Evolutionary conservation across 1,140 invertebrate genomes (phyloP).

Genomic region (Oncopeltus fasciatus): DNA sequence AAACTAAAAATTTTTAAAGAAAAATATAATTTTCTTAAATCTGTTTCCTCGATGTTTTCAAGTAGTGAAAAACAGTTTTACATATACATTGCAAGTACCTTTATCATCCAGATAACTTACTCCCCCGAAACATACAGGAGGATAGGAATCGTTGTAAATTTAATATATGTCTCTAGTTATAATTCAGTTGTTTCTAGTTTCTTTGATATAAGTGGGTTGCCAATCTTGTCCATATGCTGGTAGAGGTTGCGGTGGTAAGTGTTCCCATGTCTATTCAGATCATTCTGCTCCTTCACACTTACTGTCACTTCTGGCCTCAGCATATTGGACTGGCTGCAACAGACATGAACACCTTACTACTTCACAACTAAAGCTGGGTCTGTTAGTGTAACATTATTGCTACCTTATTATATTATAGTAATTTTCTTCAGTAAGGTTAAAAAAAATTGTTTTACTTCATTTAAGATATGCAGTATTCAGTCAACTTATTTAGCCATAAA

Average conservation of each 20-base stretch:
- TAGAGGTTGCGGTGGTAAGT: slow-evolving; percentile 34
- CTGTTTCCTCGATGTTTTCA: too few species aligned
- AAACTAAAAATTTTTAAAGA: too few species aligned
- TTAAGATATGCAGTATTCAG: too few species aligned
- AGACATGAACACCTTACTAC: slow-evolving; percentile 16
- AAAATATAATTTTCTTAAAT: too few species aligned
- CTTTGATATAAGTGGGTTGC: slow-evolving; percentile 45
- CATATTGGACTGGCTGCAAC: slow-evolving; percentile 28
- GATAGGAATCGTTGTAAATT: background rate
- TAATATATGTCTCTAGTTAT: background rate
- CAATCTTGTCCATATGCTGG: slow-evolving; percentile 33
- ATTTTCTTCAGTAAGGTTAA: background rate
- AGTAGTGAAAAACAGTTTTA: too few species aligned
- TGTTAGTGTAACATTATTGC: background rate
- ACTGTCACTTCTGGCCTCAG: slow-evolving; percentile 24
- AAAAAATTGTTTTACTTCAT: background rate
- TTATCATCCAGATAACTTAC: too few species aligned
- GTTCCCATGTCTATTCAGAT: slow-evolving; percentile 27
- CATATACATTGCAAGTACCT: too few species aligned
- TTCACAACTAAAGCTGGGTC: too few species aligned
- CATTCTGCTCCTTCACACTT: slow-evolving; percentile 32
- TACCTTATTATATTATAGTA: too few species aligned
- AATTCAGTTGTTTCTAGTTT: slow-evolving; percentile 73
- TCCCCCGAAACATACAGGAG: too few species aligned
- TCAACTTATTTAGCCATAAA: too few species aligned